phyloP scores from a whole-genome alignment of 2,797 vertebrate species.

The Neosilurus mollespiculum region DNA sequence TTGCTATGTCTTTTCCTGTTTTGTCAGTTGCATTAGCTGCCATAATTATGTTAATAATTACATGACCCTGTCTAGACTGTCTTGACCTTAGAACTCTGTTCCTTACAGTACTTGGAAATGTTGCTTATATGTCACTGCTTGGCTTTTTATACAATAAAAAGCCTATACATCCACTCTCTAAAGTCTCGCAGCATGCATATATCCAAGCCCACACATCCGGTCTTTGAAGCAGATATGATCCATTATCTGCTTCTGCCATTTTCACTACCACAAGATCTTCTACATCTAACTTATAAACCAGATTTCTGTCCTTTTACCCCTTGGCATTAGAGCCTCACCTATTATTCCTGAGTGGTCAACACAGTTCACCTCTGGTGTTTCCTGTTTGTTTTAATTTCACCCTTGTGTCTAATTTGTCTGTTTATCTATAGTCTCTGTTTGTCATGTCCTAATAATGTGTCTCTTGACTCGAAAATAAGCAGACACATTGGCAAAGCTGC shows the following conservation, averaged over 20 bases:
- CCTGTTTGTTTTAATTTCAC: slow-evolving; percentile 4
- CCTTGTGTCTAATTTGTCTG: slow-evolving; percentile 9
- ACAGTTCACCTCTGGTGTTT: not conserved
- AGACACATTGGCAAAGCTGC: too few relatives aligned
- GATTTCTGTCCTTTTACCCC: not conserved
- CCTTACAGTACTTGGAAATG: not conserved
- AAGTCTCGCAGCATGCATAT: too few relatives aligned
- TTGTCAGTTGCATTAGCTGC: not conserved
- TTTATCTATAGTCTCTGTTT: not conserved
- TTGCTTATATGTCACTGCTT: not conserved
- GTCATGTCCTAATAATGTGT: too few relatives aligned
- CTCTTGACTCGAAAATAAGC: too few relatives aligned
- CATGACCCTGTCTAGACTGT: not conserved
- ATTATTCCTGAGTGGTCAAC: not conserved
- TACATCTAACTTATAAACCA: not conserved
- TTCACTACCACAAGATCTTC: not conserved
- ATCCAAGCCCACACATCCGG: not conserved
- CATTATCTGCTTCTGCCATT: not conserved
- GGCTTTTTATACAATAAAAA: not conserved
- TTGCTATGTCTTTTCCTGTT: not conserved
- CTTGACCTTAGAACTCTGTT: not conserved
- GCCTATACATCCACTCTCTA: too few relatives aligned
- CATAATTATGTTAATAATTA: not conserved
- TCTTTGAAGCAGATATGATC: not conserved
- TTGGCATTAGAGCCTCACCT: not conserved